Conservation (phyloP, 2,888 invertebrate genomes). For the Heteromyza rotundicornis region DNA sequence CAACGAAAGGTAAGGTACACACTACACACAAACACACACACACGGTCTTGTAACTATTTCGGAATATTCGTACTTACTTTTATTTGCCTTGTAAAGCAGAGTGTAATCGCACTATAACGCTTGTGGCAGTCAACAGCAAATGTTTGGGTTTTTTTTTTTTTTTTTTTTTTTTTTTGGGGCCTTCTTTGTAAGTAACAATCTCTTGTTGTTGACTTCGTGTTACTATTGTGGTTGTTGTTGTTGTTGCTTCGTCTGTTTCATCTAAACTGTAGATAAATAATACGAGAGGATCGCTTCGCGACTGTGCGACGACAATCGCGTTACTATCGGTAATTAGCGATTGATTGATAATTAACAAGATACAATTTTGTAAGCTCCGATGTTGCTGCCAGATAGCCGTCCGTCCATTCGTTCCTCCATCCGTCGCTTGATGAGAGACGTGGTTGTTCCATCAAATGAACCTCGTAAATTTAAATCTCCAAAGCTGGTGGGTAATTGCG, state of each 20-base stretch:
- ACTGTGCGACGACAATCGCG: conserved; percentile 46
- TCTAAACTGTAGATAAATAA: background rate
- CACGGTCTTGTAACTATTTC: no score
- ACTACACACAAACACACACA: no score
- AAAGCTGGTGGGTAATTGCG: background rate
- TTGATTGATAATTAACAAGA: conserved; percentile 58
- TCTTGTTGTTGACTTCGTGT: no score
- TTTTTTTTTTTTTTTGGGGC: no score
- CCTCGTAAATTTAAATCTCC: background rate
- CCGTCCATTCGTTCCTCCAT: background rate
- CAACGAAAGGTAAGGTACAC: background rate
- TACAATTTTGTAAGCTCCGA: conserved; percentile 48
- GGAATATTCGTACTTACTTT: background rate
- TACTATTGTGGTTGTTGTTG: no score
- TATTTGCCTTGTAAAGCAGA: background rate
- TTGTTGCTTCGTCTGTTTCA: background rate
- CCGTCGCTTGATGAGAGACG: no score
- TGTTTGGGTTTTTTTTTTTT: no score
- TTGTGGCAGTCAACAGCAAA: conserved; percentile 7
- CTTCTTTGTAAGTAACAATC: no score
- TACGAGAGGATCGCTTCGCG: no score
- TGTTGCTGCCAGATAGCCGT: conserved; percentile 16
- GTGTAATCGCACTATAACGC: conserved; percentile 28
- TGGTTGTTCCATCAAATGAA: background rate
- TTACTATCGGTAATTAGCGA: conserved; percentile 58